These are phyloP conservation scores for Latheticus oryzae DNA, from an alignment of 2,888 invertebrate genomes.

Conservation along the genomic window DNA sequence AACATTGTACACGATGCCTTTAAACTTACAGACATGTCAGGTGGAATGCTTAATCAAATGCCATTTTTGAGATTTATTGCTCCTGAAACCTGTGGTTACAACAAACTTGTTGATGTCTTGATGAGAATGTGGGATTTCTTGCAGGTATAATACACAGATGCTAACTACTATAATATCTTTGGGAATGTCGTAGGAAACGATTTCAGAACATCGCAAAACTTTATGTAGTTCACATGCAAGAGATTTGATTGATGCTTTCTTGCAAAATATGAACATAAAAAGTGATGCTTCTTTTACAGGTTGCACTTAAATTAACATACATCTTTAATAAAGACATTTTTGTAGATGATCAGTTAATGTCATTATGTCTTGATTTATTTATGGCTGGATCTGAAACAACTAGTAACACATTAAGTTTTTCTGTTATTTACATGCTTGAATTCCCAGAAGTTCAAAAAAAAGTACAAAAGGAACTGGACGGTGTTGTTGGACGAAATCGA, in stretches of 20 bases:
- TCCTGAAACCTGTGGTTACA: conserved; percentile 74
- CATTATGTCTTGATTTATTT: conserved; percentile 73
- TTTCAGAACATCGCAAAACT: conserved; percentile 68
- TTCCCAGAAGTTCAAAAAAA: conserved; percentile 70
- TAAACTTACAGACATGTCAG: conserved; percentile 72
- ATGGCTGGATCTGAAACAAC: conserved; percentile 79
- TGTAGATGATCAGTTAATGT: conserved; percentile 62
- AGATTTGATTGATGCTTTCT: conserved; percentile 76
- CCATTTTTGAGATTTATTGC: conserved; percentile 76
- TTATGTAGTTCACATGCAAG: conserved; percentile 65
- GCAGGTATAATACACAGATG: conserved; percentile 64
- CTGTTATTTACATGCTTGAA: conserved; percentile 71
- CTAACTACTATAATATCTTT: too few relatives aligned
- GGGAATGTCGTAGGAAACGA: conserved; percentile 67
- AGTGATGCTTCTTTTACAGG: conserved; percentile 65
- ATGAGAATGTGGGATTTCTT: conserved; percentile 70
- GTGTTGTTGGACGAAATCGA: conserved; percentile 69
- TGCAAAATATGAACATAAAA: conserved; percentile 69
- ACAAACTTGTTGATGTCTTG: conserved; percentile 67
- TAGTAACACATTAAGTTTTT: conserved; percentile 72
- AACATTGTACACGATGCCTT: conserved; percentile 73
- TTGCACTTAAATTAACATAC: too few relatives aligned
- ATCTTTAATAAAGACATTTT: conserved; percentile 15
- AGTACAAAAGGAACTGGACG: conserved; percentile 72
- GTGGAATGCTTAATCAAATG: conserved; percentile 76